A percentile compares a stretch with the other conserved stretches of the same genome.
Evolutionary conservation across 2,113 vertebrate genomes (phyloP).

Genomic region (Cnemophilus loriae): DNA sequence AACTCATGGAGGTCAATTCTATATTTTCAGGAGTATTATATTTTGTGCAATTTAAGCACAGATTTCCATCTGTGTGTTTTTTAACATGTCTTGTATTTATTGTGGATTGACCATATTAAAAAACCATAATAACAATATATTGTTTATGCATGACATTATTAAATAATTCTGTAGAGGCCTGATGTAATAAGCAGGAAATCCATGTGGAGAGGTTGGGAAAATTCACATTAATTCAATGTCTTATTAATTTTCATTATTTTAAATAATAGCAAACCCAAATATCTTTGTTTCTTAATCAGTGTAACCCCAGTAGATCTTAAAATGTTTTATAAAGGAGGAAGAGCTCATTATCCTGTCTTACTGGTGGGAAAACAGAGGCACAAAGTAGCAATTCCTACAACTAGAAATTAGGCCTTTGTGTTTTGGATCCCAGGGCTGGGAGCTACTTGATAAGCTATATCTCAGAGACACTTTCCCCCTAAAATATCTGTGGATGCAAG

Average conservation of each 20-base stretch:
- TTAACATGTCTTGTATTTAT: neutral
- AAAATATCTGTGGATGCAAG: neutral
- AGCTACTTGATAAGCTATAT: neutral
- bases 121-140: neutral
- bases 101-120: neutral
- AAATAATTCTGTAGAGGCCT: neutral
- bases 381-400: slow-evolving; percentile 17
- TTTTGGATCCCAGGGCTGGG: neutral
- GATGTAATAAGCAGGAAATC: neutral
- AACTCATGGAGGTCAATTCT: neutral
- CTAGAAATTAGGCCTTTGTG: neutral
- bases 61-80: neutral
- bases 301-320: slow-evolving; percentile 12
- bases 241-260: slow-evolving; percentile 17
- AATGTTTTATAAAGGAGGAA: neutral
- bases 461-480: neutral
- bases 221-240: neutral
- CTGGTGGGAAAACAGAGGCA: slow-evolving; percentile 3
- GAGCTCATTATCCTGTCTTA: slow-evolving; percentile 24
- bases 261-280: neutral
- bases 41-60: neutral
- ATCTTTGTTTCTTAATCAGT: slow-evolving; percentile 24
- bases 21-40: neutral
- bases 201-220: neutral
- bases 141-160: neutral